phyloP scores from a whole-genome alignment of 2,113 vertebrate species.

The Nothobranchius furzeri region DNA sequence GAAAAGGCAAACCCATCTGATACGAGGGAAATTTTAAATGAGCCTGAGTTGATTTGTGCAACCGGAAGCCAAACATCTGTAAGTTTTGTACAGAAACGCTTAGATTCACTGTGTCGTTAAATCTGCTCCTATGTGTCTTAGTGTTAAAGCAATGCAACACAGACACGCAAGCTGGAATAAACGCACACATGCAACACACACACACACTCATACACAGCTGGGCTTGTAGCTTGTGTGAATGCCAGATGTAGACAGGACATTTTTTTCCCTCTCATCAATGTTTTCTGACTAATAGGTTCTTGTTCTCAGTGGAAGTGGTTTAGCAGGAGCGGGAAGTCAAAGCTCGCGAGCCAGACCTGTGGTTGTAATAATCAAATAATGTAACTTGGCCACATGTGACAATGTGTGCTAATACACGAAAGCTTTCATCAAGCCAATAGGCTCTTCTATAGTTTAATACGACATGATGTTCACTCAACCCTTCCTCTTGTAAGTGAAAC shows the following conservation, averaged over 20 bases:
- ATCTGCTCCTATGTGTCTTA: slow-evolving; percentile 17
- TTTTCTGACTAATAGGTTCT: slow-evolving; percentile 57
- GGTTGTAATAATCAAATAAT: slow-evolving; percentile 70
- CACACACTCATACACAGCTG: slow-evolving; percentile 37
- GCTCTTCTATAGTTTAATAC: slow-evolving; percentile 73
- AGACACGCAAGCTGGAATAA: slow-evolving; percentile 31
- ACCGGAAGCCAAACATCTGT: slow-evolving; percentile 38
- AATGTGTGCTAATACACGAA: slow-evolving; percentile 70
- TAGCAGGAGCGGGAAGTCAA: slow-evolving; percentile 42
- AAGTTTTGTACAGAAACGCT: slow-evolving; percentile 8
- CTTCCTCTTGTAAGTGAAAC: slow-evolving; percentile 71
- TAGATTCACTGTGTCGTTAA: slow-evolving; percentile 38
- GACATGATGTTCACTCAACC: slow-evolving; percentile 77
- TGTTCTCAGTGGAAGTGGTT: slow-evolving; percentile 59
- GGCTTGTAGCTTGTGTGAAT: slow-evolving; percentile 33
- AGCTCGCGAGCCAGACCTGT: slow-evolving; percentile 58
- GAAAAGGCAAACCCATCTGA: slow-evolving; percentile 44
- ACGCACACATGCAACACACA: slow-evolving; percentile 9
- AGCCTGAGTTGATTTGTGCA: slow-evolving; percentile 47
- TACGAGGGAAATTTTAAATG: slow-evolving; percentile 24
- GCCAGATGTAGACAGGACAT: slow-evolving; percentile 65
- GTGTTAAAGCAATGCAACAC: slow-evolving; percentile 24
- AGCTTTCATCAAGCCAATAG: slow-evolving; percentile 77
- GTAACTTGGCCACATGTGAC: slow-evolving; percentile 65
- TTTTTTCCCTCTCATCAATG: slow-evolving; percentile 46